Conservation (phyloP, 2,797 vertebrate species). For the Phoeniculus purpureus region DNA sequence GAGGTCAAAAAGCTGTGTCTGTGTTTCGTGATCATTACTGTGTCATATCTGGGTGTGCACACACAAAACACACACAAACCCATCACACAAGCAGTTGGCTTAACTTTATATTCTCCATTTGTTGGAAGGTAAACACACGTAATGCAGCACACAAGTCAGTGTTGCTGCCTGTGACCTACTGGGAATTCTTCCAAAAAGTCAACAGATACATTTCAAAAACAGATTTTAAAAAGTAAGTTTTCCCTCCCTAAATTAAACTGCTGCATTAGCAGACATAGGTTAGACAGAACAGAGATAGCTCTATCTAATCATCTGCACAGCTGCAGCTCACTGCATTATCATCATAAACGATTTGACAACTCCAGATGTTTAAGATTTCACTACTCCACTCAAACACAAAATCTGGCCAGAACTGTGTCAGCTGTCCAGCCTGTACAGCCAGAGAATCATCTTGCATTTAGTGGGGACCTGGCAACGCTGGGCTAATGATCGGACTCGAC, state of each 20-base stretch:
- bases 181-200: neutral
- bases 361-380: neutral
- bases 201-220: neutral
- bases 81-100: neutral
- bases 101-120: neutral
- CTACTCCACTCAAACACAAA: too few relatives aligned
- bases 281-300: neutral
- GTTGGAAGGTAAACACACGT: neutral
- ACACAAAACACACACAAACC: neutral
- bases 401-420: neutral
- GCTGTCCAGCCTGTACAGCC: neutral
- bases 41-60: neutral
- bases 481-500: too few relatives aligned
- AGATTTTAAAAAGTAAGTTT: neutral
- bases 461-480: neutral
- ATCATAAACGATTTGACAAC: neutral
- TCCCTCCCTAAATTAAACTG: neutral
- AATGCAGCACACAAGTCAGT: neutral
- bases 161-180: neutral
- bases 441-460: neutral
- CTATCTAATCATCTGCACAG: too few relatives aligned
- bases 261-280: neutral
- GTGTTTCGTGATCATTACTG: rapidly evolving
- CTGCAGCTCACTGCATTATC: neutral
- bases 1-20: neutral